Conservation (phyloP, 2,113 vertebrate genomes). For the Corythornis cristatus region DNA sequence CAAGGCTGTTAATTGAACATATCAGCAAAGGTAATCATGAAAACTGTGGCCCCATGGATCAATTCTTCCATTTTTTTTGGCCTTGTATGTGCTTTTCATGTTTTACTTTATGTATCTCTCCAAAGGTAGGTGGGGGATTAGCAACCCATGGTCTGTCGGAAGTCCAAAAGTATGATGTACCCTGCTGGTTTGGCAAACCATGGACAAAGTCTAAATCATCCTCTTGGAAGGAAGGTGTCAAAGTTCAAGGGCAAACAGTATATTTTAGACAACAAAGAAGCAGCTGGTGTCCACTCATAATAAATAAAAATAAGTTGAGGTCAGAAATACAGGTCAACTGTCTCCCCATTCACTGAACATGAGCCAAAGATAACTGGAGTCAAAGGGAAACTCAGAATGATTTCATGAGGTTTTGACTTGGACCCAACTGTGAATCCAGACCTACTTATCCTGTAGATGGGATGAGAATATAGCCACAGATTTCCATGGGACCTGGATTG, state of each 20-base stretch:
- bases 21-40: neutral
- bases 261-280: slow-evolving; percentile 65
- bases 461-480: neutral
- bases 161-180: slow-evolving; percentile 21
- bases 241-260: slow-evolving; percentile 56
- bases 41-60: neutral
- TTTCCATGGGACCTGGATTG: neutral
- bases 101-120: neutral
- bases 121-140: neutral
- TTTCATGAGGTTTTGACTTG: slow-evolving; percentile 28
- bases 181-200: slow-evolving; percentile 47
- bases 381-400: slow-evolving; percentile 32
- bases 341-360: slow-evolving; percentile 11
- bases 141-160: neutral
- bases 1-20: slow-evolving; percentile 28
- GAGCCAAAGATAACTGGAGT: slow-evolving; percentile 47
- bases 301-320: slow-evolving; percentile 63
- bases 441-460: neutral
- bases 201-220: slow-evolving; percentile 39
- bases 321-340: slow-evolving; percentile 54
- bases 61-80: neutral
- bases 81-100: neutral
- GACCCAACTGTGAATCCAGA: neutral
- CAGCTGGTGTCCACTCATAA: slow-evolving; percentile 52
- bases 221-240: slow-evolving; percentile 35